Conservation (phyloP, 2,113 vertebrate species). For the Okapia johnstoni region DNA sequence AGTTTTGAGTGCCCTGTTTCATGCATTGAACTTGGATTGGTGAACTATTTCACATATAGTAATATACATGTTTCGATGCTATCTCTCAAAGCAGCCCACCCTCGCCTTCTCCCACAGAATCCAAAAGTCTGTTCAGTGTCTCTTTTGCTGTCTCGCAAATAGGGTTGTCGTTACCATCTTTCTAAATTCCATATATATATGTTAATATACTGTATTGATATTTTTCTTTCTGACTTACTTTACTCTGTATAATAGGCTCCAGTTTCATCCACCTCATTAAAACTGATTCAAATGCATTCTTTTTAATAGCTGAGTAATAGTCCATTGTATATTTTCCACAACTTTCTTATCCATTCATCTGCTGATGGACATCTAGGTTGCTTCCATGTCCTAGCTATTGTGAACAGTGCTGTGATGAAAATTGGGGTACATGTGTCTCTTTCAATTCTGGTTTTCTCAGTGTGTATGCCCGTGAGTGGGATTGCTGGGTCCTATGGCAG, state of each 20-base stretch:
- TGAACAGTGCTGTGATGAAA: background rate
- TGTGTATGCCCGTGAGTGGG: background rate
- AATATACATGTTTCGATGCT: background rate
- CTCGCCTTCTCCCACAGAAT: accelerated
- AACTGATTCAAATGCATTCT: background rate
- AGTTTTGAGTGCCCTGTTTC: background rate
- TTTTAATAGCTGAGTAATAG: background rate
- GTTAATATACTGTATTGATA: background rate
- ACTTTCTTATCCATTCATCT: background rate
- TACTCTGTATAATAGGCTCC: background rate
- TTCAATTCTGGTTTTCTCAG: background rate
- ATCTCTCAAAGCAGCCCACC: background rate
- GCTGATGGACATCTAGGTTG: background rate
- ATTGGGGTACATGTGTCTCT: background rate
- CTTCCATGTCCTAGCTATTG: background rate
- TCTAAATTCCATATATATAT: background rate
- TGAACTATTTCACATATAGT: background rate
- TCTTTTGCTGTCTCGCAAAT: background rate
- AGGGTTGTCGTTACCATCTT: background rate
- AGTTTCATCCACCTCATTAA: background rate
- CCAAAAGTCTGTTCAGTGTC: background rate
- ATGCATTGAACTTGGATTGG: background rate
- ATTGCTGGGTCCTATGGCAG: background rate
- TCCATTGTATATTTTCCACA: background rate
- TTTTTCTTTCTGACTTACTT: background rate